phyloP scores from a whole-genome alignment of 1,140 invertebrate species.

The Drosophila mayri region DNA sequence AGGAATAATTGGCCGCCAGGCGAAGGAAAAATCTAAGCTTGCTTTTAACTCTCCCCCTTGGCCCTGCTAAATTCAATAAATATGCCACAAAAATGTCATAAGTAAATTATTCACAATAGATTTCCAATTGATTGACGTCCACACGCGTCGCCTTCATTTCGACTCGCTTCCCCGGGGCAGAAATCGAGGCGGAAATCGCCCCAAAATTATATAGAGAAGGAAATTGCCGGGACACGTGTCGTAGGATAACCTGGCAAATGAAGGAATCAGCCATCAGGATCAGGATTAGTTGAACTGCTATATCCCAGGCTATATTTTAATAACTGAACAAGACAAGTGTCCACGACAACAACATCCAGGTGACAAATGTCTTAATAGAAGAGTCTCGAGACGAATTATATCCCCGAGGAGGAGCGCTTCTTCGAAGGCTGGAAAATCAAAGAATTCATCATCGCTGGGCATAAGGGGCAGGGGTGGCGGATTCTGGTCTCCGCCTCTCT shows the following conservation, averaged over 20 bases:
- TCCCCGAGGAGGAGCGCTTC: constrained; percentile 37
- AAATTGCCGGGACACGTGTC: constrained; percentile 66
- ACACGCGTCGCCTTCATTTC: constrained; percentile 73
- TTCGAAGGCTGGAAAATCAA: constrained; percentile 65
- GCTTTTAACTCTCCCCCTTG: not conserved
- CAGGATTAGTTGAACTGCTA: constrained; percentile 29
- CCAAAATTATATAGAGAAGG: constrained; percentile 53
- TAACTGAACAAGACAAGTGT: constrained; percentile 73
- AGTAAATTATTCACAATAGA: constrained; percentile 80
- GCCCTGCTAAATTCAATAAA: constrained; percentile 63
- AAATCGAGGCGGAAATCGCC: constrained; percentile 51
- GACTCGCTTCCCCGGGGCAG: constrained; percentile 62
- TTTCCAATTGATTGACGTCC: constrained; percentile 71
- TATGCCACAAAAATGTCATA: constrained; percentile 66
- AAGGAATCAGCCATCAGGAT: constrained; percentile 1
- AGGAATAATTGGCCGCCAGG: constrained; percentile 23
- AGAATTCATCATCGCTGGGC: constrained; percentile 56
- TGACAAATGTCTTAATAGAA: constrained; percentile 79
- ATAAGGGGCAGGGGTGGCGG: constrained; percentile 17
- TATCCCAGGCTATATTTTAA: constrained; percentile 45
- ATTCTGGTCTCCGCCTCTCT: constrained; percentile 23
- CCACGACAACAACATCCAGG: constrained; percentile 44
- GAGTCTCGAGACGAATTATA: constrained; percentile 23
- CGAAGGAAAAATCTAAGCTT: constrained; percentile 6
- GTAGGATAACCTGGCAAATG: constrained; percentile 3